These are phyloP conservation scores for Apteryx owenii DNA, from an alignment of 2,113 vertebrate genomes.

Conservation along the genomic window DNA sequence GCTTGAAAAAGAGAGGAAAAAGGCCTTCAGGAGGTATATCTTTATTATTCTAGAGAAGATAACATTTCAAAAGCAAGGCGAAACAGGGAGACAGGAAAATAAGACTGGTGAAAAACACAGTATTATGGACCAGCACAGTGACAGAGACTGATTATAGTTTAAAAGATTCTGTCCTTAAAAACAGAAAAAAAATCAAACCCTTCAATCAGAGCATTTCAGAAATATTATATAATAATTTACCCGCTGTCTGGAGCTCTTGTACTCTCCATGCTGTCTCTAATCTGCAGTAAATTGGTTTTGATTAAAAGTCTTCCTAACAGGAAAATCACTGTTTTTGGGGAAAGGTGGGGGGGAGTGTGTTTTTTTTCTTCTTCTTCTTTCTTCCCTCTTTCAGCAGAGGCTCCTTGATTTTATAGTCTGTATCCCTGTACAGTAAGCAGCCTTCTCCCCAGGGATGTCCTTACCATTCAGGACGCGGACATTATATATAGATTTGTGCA, in stretches of 20 bases:
- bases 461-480: neutral
- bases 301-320: neutral
- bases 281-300: neutral
- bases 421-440: neutral
- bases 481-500: too few relatives aligned
- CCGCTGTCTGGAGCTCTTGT: neutral
- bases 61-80: neutral
- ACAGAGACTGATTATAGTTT: constrained; percentile 28
- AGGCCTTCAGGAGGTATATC: neutral
- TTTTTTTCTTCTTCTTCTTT: neutral
- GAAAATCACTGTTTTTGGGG: neutral
- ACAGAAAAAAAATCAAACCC: neutral
- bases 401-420: neutral
- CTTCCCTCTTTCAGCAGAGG: neutral
- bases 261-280: neutral
- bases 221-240: neutral
- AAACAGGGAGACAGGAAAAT: constrained; percentile 7
- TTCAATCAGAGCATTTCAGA: neutral
- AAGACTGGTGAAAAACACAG: constrained; percentile 37
- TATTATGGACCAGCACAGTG: neutral
- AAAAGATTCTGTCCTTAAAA: neutral
- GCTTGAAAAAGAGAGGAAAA: neutral
- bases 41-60: neutral
- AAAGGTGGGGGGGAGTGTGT: neutral
- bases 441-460: neutral